Base-by-base conservation (phyloP, 2,888 invertebrate genomes). In the Tiliacea citrago region DNA sequence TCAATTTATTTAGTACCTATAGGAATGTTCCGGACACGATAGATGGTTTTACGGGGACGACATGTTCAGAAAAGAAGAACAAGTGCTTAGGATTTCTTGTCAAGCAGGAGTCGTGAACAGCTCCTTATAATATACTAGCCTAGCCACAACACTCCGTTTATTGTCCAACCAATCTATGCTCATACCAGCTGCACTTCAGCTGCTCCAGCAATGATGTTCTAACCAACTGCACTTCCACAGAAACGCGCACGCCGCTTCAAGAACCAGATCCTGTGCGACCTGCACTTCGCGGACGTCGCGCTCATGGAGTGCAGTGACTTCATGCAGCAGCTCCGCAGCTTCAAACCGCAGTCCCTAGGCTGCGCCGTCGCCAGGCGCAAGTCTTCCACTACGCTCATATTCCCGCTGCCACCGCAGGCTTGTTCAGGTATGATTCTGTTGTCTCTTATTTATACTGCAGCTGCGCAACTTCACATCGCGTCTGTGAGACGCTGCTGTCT, bases 261-360 rank as follows among this genome's bases (percentile, higher is more conserved):
- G 97, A 99, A 99, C 97, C 98, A 99, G 94, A 98, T 99, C 95
- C 98, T 99, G 96, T 99, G 99, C 98, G 99, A 99, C 96, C 97
- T 99, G 95, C 99, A 99, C 97, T 99, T 99, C 95, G 99, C 99
- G 92, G 99, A 99, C 98, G 99, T 99, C 89, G 98, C 99, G 95
- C 98, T 99, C 94, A 98, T 99, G 98, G 99, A 99, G 98, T 98
- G 98, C 97, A 98, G 98, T 91, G 99, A 99, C 97, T 99, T 99
- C 97, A 99, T 99, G 98, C 99, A 99, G 97, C 99, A 99, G 97
- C 97, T 99, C 93, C 98, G 99, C 93, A 98, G 98, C 97, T 99
- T 99, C 97, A 99, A 99, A 97, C 98, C 99, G 90, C 99, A 99
- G 97, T 98, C 98, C 90, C 97, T 99, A 94, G 99, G 99, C 95